Evolutionary conservation across 2,113 vertebrate species (phyloP), one percentile per base, ranked within the genome.

Genomic region (Bubo scandiacus): DNA sequence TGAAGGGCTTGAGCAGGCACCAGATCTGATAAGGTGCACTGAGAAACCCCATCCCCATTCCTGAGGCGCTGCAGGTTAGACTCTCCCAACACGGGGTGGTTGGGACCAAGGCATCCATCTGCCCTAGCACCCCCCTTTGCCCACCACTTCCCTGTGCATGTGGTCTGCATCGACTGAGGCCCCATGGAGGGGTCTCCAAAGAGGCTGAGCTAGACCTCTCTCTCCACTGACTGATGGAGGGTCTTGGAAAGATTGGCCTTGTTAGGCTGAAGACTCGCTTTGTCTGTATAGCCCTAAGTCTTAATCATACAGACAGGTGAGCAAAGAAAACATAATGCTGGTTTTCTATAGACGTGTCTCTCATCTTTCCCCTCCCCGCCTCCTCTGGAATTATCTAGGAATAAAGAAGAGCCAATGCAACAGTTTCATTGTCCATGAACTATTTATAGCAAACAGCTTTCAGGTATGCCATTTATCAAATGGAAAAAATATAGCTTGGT

Each of bases 1-100:
- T 1, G 4, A 43, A 59, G 32, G 54, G 13, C 32, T 83, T 34
- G 21, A 18, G 4, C 17, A 54, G 66, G 52, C 13, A 38, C 9
- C 2, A 34, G 1, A 42, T 12, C 49, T 12, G 5, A 16, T 11
- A 15, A 59, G 15, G 19, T 0, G 11, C 38, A 21, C 52, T 0
- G 0, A 72, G 43, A 79, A 75, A 36, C 4, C 38, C 29, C 20
- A 2, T 72, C 8, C 17, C 34, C 3, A 2, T 43, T 83, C 19
- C 62, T 51, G 32, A 43, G 34, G 38, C 12, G 4, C 45, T 89
- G 34, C 18, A 54, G 52, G 25, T 51, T 10, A 49, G 34, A 73
- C 13, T 8, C 6, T 65, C 18, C 40, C 17, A 49, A 15, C 1
- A 2, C 49, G 11, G 12, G 8, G 16, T 54, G 68, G 8, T 1